Percentiles rank a stretch among this genome's conserved stretches.
These are phyloP conservation scores for Ormia ochracea DNA, from an alignment of 2,888 invertebrate species.

Conservation along the genomic window DNA sequence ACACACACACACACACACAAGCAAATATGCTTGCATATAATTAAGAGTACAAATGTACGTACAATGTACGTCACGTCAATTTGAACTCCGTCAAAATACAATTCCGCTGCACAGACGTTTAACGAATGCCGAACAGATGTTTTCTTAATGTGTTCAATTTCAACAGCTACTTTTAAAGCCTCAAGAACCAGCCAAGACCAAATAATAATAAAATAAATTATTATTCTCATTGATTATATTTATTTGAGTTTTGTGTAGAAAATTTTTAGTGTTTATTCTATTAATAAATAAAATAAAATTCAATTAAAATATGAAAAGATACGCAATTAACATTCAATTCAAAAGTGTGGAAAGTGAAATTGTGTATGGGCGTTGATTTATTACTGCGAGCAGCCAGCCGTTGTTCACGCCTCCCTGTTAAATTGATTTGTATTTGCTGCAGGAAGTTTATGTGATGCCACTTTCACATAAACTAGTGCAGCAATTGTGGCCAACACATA, in stretches of 20 bases:
- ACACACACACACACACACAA: background rate
- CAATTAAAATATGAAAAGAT: background rate
- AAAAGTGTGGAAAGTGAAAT: background rate
- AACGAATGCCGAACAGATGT: slow-evolving; percentile 12
- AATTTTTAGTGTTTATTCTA: background rate
- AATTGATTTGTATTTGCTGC: background rate
- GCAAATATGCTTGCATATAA: background rate
- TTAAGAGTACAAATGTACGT: too few species aligned
- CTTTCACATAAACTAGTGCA: background rate
- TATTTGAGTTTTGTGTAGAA: slow-evolving; percentile 5
- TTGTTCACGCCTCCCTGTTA: background rate
- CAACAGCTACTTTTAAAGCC: background rate
- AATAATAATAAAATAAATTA: slow-evolving; percentile 23
- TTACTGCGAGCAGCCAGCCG: background rate
- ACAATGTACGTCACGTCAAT: slow-evolving; percentile 19
- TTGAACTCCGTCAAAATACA: background rate
- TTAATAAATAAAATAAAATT: slow-evolving; percentile 19
- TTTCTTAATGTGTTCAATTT: background rate
- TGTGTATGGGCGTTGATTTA: background rate
- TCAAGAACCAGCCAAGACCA: background rate
- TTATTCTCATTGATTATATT: slow-evolving; percentile 22
- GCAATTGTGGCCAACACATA: slow-evolving; percentile 22
- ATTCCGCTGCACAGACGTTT: background rate
- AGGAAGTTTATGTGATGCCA: background rate
- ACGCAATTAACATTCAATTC: background rate